These are phyloP conservation scores for Caloenas nicobarica DNA, from an alignment of 2,113 vertebrate genomes.

Conservation along the genomic window DNA sequence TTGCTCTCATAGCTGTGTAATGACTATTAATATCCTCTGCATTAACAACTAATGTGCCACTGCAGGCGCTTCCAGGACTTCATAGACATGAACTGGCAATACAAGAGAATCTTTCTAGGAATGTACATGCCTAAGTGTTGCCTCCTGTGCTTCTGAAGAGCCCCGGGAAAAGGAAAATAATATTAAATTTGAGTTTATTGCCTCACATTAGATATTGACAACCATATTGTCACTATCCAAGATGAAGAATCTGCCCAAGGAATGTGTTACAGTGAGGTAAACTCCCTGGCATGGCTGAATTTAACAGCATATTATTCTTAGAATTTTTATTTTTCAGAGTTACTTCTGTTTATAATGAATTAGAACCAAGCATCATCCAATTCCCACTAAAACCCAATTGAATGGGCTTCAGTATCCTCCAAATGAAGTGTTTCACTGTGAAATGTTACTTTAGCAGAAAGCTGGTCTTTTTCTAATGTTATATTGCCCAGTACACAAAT, in stretches of 20 bases:
- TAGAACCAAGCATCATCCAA: not conserved
- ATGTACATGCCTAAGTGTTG: not conserved
- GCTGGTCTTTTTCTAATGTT: not conserved
- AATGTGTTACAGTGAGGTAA: not conserved
- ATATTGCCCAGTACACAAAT: not conserved
- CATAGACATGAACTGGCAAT: not conserved
- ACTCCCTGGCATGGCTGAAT: not conserved
- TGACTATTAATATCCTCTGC: not conserved
- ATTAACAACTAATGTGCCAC: not conserved
- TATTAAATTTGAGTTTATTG: not conserved
- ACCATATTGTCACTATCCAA: not conserved
- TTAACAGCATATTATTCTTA: not conserved
- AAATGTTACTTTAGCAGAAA: not conserved
- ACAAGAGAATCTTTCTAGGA: not conserved
- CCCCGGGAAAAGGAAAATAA: not conserved
- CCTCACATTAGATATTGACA: not conserved
- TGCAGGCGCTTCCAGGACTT: not conserved
- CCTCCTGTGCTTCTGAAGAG: not conserved
- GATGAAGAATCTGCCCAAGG: not conserved
- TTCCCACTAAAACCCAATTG: not conserved
- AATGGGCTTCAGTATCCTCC: not conserved
- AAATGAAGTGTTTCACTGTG: not conserved
- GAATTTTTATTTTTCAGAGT: not conserved
- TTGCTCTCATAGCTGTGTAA: conserved; percentile 17
- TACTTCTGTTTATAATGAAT: not conserved